Evolutionary conservation across 53 echinoderm and acorn worm species (phyloP), one percentile per base, ranked within the genome.

Genomic region (Paracentrotus lividus): DNA sequence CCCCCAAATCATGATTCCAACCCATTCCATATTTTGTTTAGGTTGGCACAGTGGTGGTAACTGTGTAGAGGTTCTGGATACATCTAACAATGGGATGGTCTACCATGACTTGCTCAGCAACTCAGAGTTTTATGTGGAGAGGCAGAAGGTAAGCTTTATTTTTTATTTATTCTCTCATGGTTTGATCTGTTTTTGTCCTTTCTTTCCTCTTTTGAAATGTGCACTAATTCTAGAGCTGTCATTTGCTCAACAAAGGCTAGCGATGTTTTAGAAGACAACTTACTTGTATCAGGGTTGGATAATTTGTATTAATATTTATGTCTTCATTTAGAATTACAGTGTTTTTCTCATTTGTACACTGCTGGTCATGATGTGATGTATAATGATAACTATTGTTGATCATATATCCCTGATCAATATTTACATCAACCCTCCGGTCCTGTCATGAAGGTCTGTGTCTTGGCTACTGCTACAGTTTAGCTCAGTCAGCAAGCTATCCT

Each of bases 401-500:
- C n/a, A n/a, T n/a, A n/a, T n/a, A n/a, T n/a, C n/a, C n/a, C n/a
- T n/a, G n/a, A n/a, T n/a, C n/a, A n/a, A n/a, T n/a, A n/a, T n/a
- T n/a, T n/a, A n/a, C n/a, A n/a, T n/a, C n/a, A n/a, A n/a, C n/a
- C n/a, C n/a, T n/a, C n/a, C n/a, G n/a, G n/a, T n/a, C 91, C 0
- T 98, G 98, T 60, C 64, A 94, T 0, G 36, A 93, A 24, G 95
- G 96, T 24, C 78, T 98, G 88, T 96, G 94, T 85, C 67, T 93
- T 21, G 95, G 88, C 24, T 95, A 85, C 89, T 98, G 98, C 75
- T 97, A 52, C 95, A 95, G 90, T 93, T 98, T 56, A 87, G 61
- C 86, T 94, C 61, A 31, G 72, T 45, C 66, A 38, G 52, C 1
- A 92, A 93, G 53, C 44, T 84, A 14, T 92, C 94, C n/a, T 97